These are phyloP conservation scores for Salpingus planirostris DNA, from an alignment of 2,888 invertebrate genomes.

Conservation along the genomic window DNA sequence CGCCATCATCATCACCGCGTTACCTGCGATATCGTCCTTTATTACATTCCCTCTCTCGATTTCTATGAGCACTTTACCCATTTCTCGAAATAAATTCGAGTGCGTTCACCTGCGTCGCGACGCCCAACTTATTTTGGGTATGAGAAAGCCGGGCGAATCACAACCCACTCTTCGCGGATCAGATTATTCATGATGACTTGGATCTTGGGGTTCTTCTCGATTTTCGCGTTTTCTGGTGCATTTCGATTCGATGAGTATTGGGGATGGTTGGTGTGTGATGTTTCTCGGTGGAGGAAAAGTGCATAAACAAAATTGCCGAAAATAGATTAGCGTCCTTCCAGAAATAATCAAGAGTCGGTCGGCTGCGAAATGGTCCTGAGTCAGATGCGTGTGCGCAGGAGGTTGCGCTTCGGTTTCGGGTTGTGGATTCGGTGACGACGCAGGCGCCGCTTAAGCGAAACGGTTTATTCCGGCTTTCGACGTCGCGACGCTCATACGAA, in stretches of 20 bases:
- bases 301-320: slow-evolving; percentile 27
- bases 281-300: slow-evolving; percentile 22
- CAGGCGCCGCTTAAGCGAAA: slow-evolving; percentile 24
- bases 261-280: neutral
- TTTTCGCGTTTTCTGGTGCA: neutral
- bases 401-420: slow-evolving; percentile 14
- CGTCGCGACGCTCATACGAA: slow-evolving; percentile 50
- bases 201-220: too few relatives aligned
- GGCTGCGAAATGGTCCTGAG: slow-evolving; percentile 29
- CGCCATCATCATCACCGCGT: too few relatives aligned
- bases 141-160: too few relatives aligned
- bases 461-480: slow-evolving; percentile 32
- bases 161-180: too few relatives aligned
- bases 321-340: slow-evolving; percentile 30
- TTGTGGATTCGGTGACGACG: slow-evolving; percentile 16
- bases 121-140: too few relatives aligned
- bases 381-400: slow-evolving; percentile 26
- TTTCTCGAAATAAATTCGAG: too few relatives aligned
- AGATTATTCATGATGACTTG: too few relatives aligned
- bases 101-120: too few relatives aligned
- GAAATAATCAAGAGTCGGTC: too few relatives aligned
- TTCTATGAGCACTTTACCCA: too few relatives aligned
- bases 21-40: too few relatives aligned
- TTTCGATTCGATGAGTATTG: neutral
- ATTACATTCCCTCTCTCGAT: too few relatives aligned